Evolutionary conservation across 2,888 invertebrate species (phyloP), one percentile per base, ranked within the genome.

Genomic region (Limnephilus marmoratus): DNA sequence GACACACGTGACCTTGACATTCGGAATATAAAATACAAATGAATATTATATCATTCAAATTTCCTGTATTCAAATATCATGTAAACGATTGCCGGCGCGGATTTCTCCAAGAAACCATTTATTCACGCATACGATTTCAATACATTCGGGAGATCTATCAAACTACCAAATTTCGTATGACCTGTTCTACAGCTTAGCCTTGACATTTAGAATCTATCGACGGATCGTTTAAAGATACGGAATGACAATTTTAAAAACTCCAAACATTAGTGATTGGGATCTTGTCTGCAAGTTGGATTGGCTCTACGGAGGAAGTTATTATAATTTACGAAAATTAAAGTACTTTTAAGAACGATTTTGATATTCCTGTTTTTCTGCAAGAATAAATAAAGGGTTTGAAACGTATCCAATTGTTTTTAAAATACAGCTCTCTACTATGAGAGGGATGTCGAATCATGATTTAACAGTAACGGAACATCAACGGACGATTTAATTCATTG

Each of bases 201-300:
- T 93, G 93, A 92, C 93, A 93, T 92, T 93, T 92, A 85, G 88
- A 91, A 81, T 87, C 88, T 90, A 93, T 92, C 91, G 91, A 91
- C 68, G 83, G 82, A 89, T 87, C 83, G 29, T 83, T 88, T 34
- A 13, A 31, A 81, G 91, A 91, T 91, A 91, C 82, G 37, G 68
- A 88, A 91, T 89, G 82, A 91, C 49, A 91, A 91, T 91, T 91
- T 45, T 91, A 18, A 91, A 91, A 89, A 34, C 15, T 68, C 24
- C 18, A 24, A 37, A 45, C 37, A 86, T 86, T 45, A 24, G 68
- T 18, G 68, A 68, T 68, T 68, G n/a, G 68, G 68, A 68, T 24
- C 24, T 68, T 9, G 24, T 68, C n/a, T n/a, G 68, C 9, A n/a
- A 68, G 24, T 24, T 24, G 68, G 24, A 24, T n/a, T 24, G 68